These are phyloP conservation scores for Ctenoplectra terminalis DNA, from an alignment of 1,140 invertebrate species.

Conservation along the genomic window DNA sequence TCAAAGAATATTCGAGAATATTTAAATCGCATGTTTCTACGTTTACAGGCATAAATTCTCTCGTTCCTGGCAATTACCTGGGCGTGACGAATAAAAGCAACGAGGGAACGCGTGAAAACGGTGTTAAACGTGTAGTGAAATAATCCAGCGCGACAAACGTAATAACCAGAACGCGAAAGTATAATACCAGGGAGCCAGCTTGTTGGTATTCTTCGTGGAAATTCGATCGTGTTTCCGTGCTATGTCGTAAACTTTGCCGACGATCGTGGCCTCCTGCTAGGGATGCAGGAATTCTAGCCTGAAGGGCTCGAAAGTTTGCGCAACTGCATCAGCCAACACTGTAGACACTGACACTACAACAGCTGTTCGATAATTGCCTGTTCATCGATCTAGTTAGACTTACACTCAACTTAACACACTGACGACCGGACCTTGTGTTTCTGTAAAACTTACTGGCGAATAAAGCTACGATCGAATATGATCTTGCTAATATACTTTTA, in stretches of 20 bases:
- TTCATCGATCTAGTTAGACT: slow-evolving; percentile 47
- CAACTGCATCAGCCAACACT: slow-evolving; percentile 20
- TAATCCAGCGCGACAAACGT: slow-evolving; percentile 8
- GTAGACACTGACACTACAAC: slow-evolving; percentile 55
- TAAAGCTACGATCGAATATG: no score
- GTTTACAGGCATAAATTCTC: background rate
- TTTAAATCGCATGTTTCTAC: no score
- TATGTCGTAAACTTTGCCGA: slow-evolving; percentile 42
- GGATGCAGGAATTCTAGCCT: slow-evolving; percentile 16
- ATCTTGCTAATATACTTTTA: no score
- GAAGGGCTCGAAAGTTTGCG: slow-evolving; percentile 21
- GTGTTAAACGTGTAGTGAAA: slow-evolving; percentile 13
- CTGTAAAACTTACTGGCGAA: no score
- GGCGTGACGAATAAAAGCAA: background rate
- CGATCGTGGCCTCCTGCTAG: background rate
- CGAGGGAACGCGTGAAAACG: background rate
- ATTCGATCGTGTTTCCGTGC: slow-evolving; percentile 30
- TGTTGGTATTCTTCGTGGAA: slow-evolving; percentile 37
- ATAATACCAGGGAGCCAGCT: slow-evolving; percentile 1
- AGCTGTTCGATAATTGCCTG: slow-evolving; percentile 56
- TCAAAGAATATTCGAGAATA: no score
- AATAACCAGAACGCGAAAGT: slow-evolving; percentile 30
- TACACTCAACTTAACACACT: no score
- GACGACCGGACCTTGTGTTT: no score
- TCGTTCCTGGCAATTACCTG: background rate